A percentile compares a stretch with the other conserved stretches of the same genome.
phyloP scores from a whole-genome alignment of 2,797 vertebrate genomes.

The Spheniscus humboldti region DNA sequence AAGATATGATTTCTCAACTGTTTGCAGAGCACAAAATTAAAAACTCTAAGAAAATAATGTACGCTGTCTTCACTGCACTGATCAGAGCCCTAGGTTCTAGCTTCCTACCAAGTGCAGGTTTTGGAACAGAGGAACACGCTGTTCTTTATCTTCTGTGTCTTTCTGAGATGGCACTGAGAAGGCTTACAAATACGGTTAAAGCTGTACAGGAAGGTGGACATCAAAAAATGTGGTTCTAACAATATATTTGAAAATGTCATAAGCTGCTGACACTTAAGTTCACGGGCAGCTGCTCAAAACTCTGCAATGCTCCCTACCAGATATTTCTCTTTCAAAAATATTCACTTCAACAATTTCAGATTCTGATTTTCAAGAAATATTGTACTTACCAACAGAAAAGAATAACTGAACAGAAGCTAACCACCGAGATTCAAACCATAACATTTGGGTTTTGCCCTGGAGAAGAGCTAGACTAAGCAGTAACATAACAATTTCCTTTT shows the following conservation, averaged over 20 bases:
- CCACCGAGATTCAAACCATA: not conserved
- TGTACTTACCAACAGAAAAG: not conserved
- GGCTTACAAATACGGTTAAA: not conserved
- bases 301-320: not conserved
- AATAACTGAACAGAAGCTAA: not conserved
- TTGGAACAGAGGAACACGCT: not conserved
- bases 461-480: not conserved
- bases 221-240: not conserved
- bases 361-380: not conserved
- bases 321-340: not conserved
- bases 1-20: conserved; percentile 52
- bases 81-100: not conserved
- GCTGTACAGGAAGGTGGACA: not conserved
- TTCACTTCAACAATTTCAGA: not conserved
- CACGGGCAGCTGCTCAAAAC: not conserved
- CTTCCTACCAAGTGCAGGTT: not conserved
- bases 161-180: not conserved
- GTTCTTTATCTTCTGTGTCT: not conserved
- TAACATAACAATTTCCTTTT: not conserved
- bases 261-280: not conserved
- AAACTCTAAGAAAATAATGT: conserved; percentile 33
- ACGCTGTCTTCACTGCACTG: not conserved
- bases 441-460: not conserved
- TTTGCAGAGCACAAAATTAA: conserved; percentile 43
- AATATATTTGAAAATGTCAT: not conserved